Evolutionary conservation across 2,888 invertebrate genomes (phyloP), one percentile per base, ranked within the genome.

Genomic region (Gastracanthus pulcherrimus): DNA sequence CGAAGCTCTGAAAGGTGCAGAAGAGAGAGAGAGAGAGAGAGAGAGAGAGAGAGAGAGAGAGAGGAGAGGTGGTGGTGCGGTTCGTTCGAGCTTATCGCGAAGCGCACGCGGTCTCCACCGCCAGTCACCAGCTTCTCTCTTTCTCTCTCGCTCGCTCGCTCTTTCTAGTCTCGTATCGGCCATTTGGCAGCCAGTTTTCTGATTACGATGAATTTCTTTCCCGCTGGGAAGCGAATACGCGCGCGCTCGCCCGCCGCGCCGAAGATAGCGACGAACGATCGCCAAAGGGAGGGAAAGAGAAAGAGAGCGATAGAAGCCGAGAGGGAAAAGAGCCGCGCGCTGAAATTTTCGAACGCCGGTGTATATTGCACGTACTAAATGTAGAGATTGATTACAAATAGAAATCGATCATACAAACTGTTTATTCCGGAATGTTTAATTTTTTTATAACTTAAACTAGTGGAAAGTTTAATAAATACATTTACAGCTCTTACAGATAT

Each of bases 51-150:
- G n/a, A n/a, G n/a, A n/a, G n/a, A n/a, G n/a, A n/a, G n/a, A n/a
- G n/a, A 64, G 23, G 62, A 19, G 34, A 62, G 31, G 69, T 36
- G 45, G 31, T 34, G 76, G 36, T 16, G 31, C 70, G 34, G 85
- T 81, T 74, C 82, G 76, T 71, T 82, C 84, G 85, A 84, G 90
- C 90, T 90, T 90, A 90, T 90, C 90, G 89, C 88, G 84, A 87
- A 88, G 89, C 86, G 89, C 90, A 90, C 89, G 90, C 90, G 90
- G 90, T 89, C 89, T 88, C 89, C 88, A 88, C 88, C 88, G 87
- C 88, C 89, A 89, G 89, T 90, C 79, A 76, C 76, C 51, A 31
- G 66, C 62, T n/a, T n/a, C n/a, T n/a, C n/a, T 62, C 51, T 36
- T 60, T 60, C 60, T 60, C 19, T 9, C 60, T 34, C 16, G 29